Base-by-base conservation (phyloP, 2,888 invertebrate species). In the Digitonthophagus gazella region DNA sequence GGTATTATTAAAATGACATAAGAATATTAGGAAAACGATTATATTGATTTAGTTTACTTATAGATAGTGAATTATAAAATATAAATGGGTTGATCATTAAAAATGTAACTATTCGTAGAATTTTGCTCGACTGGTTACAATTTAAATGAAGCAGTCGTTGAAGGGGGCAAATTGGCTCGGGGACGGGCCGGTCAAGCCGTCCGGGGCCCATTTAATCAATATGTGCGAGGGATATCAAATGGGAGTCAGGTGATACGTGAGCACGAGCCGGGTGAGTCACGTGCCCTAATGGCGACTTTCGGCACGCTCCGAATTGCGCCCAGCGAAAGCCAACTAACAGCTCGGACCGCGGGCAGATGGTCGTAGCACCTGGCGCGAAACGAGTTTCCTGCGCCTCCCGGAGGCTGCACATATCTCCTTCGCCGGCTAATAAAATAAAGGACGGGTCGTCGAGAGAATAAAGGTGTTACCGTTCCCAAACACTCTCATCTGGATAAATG, bases 341-440 rank as follows among this genome's bases (percentile, higher is more conserved):
- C 61, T 61, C 18, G 61, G 61, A 61, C 28, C 61, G 61, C 61
- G 61, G 61, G 61, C 61, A 61, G 61, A 61, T 61, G 61, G 61
- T 20, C 61, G n/a, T n/a, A 61, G 20, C 61, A 61, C 61, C 61
- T 61, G 61, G 61, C 61, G 19, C 61, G 61, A 20, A 61, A 61
- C 61, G 61, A 44, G 28, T 44, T 44, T 44, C 28, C 28, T 44
- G 28, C 11, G 28, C 28, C 28, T 44, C 3, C 28, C 28, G 28
- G 28, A 44, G 28, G 28, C 28, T 44, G 28, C 28, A 44, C 28
- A 44, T 44, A 44, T 44, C 28, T 44, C 28, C 28, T 44, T 44
- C 28, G 28, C 28, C 28, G 28, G 28, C 28, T 44, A 44, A 44
- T 44, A 44, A 44, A 44, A 44, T 44, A 44, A 44, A 44, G 28